Evolutionary conservation across 2,888 invertebrate species (phyloP).

Genomic region (Ariolimax columbianus): DNA sequence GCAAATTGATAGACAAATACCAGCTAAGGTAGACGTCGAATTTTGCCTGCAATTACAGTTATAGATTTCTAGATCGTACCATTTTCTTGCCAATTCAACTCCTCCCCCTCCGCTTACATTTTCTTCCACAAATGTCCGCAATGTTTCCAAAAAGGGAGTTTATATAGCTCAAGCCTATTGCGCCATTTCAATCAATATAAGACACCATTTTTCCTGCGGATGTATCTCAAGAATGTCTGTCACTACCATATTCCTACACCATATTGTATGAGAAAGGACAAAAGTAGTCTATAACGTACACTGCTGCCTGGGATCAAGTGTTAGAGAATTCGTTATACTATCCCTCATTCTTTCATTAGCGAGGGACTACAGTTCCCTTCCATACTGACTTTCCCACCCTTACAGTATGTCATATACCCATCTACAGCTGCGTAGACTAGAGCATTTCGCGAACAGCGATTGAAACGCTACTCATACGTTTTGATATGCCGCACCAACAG

Average conservation of each 20-base stretch:
- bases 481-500: no score
- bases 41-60: conserved; percentile 30
- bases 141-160: neutral
- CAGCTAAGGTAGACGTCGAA: conserved; percentile 7
- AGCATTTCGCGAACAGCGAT: no score
- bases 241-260: neutral
- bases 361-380: no score
- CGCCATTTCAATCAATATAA: neutral
- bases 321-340: no score
- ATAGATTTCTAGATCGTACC: conserved; percentile 29
- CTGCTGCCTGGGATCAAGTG: no score
- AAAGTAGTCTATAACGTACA: no score
- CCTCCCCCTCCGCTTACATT: neutral
- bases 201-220: neutral
- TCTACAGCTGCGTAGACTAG: no score
- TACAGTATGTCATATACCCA: no score
- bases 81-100: conserved; percentile 24
- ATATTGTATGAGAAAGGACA: no score
- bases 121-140: neutral
- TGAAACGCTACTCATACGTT: no score
- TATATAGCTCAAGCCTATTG: neutral
- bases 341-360: no score
- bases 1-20: conserved; percentile 34
- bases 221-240: neutral
- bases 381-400: no score